Conservation (phyloP, 2,113 vertebrate genomes). For the Alexandromys fortis region DNA sequence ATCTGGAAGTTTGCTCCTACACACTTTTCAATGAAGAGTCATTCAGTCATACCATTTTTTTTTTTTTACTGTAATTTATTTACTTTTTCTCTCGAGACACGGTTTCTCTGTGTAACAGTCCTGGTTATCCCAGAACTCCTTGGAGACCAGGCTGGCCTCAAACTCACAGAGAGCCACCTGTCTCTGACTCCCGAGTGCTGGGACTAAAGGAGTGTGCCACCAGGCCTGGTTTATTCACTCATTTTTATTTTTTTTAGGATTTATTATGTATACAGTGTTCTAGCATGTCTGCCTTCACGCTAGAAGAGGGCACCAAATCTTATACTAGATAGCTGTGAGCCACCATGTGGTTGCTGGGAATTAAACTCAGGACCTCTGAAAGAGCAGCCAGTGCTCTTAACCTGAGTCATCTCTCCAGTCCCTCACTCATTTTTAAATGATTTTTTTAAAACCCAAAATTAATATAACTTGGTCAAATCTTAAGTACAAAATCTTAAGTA, state of each 20-base stretch:
- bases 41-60: background rate
- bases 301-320: too few species aligned
- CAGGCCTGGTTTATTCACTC: background rate
- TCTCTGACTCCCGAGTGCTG: background rate
- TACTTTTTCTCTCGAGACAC: background rate
- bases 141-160: background rate
- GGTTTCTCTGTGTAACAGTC: background rate
- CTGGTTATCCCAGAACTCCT: background rate
- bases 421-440: background rate
- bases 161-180: background rate
- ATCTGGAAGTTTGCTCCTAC: background rate
- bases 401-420: too few species aligned
- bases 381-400: too few species aligned
- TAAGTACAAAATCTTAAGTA: background rate
- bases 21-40: background rate
- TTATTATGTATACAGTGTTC: too few species aligned
- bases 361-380: too few species aligned
- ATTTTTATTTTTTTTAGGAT: background rate
- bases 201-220: background rate
- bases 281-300: too few species aligned
- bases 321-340: too few species aligned
- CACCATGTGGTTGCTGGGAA: too few species aligned
- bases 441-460: background rate
- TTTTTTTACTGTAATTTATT: background rate
- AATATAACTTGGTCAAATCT: slow-evolving; percentile 35